Base-by-base conservation (phyloP, 1,140 invertebrate species). In the Forficula auricularia region DNA sequence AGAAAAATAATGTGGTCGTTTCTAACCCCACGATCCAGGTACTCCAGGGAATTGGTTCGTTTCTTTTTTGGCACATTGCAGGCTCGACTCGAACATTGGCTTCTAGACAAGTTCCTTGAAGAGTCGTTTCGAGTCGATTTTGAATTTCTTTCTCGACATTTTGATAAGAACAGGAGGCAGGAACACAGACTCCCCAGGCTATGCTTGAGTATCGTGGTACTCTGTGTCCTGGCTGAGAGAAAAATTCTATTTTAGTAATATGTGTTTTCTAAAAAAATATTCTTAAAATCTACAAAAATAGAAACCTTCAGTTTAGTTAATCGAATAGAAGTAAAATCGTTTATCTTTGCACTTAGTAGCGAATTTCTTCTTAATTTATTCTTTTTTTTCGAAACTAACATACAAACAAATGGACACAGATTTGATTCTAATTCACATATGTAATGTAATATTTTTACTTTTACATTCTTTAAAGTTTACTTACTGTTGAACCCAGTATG, bases 131-230 rank as follows among this genome's bases (percentile, higher is more conserved):
- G 30, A 68, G 49, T 7, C 60, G 61, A 30, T 65, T 56, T 22
- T 56, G 57, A 20, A 76, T 54, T 3, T 65, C 64, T n/a, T 54
- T 54, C 55, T 75, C 64, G 3, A 77, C 65, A 38, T 77, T 73
- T 1, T 56, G 48, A 3, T 59, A 30, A 3, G 63, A 60, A 54
- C 74, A 77, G 2, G 65, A 63, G 0, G 68, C 57, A 12, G 74
- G 74, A 18, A 72, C 61, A 49, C 74, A 77, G 6, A 76, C 51
- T 2, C 65, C 73, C 73, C 73, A 77, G 44, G 73, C 69, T 14
- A 75, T 58, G 0, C 67, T 65, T 9, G 66, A 70, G 41, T 69
- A 76, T 37, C 72, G 61, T 2, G 74, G 74, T 8, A 77, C 66
- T 43, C 73, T 58, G 51, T 77, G 74, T 8, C 73, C 73, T 16